Evolutionary conservation across 64 coral and sea anemone genomes (phyloP), one percentile per base, ranked within the genome.

Genomic region (Montipora capricornis): DNA sequence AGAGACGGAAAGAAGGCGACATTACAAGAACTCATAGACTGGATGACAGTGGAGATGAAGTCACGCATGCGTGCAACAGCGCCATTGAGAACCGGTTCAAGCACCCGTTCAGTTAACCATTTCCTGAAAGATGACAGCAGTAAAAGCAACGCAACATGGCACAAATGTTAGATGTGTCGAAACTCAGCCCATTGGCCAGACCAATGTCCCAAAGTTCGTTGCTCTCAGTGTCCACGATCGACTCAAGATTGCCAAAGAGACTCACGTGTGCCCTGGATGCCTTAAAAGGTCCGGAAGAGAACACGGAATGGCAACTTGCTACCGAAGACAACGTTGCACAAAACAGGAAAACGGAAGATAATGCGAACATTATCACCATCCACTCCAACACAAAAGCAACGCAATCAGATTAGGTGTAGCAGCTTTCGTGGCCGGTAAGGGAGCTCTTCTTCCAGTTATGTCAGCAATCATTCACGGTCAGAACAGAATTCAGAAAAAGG

Each of bases 361-460:
- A 29, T 93, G 91, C 44, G n/a, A 52, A 68, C 91, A 88, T 1
- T 29, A 29, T 49, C 83, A 93, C 52, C 83, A 88, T 53, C 55
- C 71, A 49, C 74, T 93, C 5, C 91, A 74, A 5, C 91, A 93
- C 58, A 93, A 93, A 74, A 88, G 83, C 68, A 93, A 88, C 44
- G 9, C 83, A 11, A 22, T 68, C 87, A 73, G 75, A 88, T 93
- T 93, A n/a, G 82, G 74, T 16, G 22, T 22, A 22, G 22, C 0
- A 22, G 22, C 22, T 22, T 22, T 22, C 22, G 22, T 22, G 22
- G 22, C 22, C 22, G 22, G 22, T 22, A 22, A 22, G 22, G 22
- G 22, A 22, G 22, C 22, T 22, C 22, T 22, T 22, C 22, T 22
- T 22, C 22, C 22, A 22, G 22, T 22, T 22, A 22, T 22, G 22